Evolutionary conservation across 2,888 invertebrate species (phyloP).

Genomic region (Bellardia bayeri): DNA sequence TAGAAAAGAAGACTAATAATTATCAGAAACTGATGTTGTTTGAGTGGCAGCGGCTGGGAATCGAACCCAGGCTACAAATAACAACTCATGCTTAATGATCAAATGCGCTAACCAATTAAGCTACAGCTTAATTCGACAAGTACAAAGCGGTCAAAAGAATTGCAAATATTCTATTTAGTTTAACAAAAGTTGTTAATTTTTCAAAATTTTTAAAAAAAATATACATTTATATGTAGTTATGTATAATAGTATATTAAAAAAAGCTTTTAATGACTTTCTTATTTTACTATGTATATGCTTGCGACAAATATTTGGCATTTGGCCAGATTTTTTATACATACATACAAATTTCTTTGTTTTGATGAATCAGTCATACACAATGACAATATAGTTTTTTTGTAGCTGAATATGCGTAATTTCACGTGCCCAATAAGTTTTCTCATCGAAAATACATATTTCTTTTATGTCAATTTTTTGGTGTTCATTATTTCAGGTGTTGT

Average conservation of each 20-base stretch:
- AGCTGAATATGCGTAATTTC: constrained; percentile 30
- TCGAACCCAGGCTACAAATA: too few species aligned
- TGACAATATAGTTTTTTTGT: neutral
- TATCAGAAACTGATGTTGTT: too few species aligned
- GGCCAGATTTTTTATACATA: constrained; percentile 42
- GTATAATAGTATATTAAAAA: neutral
- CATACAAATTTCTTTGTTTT: neutral
- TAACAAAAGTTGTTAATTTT: constrained; percentile 1
- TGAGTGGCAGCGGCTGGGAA: too few species aligned
- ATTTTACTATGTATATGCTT: neutral
- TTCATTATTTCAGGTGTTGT: constrained; percentile 37
- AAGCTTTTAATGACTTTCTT: constrained; percentile 23
- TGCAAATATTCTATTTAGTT: constrained; percentile 19
- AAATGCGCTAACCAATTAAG: too few species aligned
- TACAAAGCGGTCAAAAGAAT: constrained; percentile 44
- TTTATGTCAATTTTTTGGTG: neutral
- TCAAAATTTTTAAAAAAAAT: constrained; percentile 39
- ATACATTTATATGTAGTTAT: constrained; percentile 4
- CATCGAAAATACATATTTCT: neutral
- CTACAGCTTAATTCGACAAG: constrained; percentile 72
- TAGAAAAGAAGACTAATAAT: too few species aligned
- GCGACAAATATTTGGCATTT: constrained; percentile 46
- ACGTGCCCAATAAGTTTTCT: constrained; percentile 28
- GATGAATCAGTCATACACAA: constrained; percentile 49
- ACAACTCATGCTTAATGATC: too few species aligned